A percentile compares a stretch with the other conserved stretches of the same genome.
These are phyloP conservation scores for Oedothorax gibbosus DNA, from an alignment of 1,140 invertebrate species.

Conservation along the genomic window DNA sequence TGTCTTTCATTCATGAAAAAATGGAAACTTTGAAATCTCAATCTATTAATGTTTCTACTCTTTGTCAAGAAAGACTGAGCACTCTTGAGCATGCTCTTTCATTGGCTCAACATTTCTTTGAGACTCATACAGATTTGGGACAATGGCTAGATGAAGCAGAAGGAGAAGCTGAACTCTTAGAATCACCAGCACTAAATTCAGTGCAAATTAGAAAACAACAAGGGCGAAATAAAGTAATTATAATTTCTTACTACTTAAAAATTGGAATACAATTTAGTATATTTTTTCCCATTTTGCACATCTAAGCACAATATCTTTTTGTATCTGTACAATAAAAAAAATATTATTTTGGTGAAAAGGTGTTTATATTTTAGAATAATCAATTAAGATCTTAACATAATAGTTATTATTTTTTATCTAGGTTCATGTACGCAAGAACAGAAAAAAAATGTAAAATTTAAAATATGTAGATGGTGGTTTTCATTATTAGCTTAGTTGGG, in stretches of 20 bases:
- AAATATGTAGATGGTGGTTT: no score
- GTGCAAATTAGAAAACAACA: slow-evolving; percentile 94
- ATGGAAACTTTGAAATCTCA: slow-evolving; percentile 91
- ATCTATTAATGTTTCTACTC: slow-evolving; percentile 87
- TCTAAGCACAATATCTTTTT: not conserved
- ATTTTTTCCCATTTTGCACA: not conserved
- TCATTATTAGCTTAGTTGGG: no score
- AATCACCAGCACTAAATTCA: slow-evolving; percentile 90
- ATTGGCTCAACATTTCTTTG: slow-evolving; percentile 92
- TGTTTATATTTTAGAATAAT: not conserved
- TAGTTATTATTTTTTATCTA: no score
- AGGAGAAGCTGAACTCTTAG: slow-evolving; percentile 87
- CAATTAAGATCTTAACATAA: not conserved
- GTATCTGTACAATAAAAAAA: slow-evolving; percentile 7
- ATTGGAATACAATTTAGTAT: not conserved
- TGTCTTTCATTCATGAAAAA: slow-evolving; percentile 85
- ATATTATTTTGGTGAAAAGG: not conserved
- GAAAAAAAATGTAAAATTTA: no score
- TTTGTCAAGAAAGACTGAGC: slow-evolving; percentile 86
- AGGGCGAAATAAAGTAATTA: slow-evolving; percentile 84
- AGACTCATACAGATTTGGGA: slow-evolving; percentile 88
- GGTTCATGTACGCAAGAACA: no score
- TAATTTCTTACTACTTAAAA: not conserved
- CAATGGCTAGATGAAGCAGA: slow-evolving; percentile 95
- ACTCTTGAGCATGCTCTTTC: slow-evolving; percentile 93